Base-by-base conservation (phyloP, 1,140 invertebrate genomes). In the Drosophila nasuta region DNA sequence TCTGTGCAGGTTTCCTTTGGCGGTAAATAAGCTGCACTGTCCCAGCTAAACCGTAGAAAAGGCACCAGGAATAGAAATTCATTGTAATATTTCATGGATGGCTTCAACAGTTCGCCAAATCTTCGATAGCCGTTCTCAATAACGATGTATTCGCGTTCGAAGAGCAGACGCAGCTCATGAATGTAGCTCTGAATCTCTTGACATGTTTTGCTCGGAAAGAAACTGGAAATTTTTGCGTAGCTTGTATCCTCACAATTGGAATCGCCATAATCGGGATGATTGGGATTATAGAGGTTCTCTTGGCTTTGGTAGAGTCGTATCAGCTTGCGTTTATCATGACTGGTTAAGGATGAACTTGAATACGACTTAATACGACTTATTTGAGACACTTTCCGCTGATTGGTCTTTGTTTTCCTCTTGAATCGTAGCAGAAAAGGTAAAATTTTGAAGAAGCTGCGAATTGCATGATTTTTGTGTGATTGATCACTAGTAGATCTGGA, bases 61-160 rank as follows among this genome's bases (percentile, higher is more conserved):
- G 83, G 85, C 30, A 68, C 64, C 30, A 89, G 11, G 25, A 89
- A 89, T 4, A 76, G 49, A 13, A 88, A 78, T 35, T 88, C 83
- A 43, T 70, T 68, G 57, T 79, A 88, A 66, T 67, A 89, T n/a
- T 48, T 46, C 11, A 89, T 74, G 0, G 81, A 54, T 1, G 83
- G 85, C 10, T 4, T 25, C 5, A 73, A 5, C 1, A 49, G 17
- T 11, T 75, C 38, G 0, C 57, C 71, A 5, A 33, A 30, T 1
- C 13, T 33, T 1, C 41, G 45, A 0, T 52, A 54, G 0, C 57
- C 64, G 3, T 15, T 57, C 11, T 79, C 65, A 25, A 88, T 76
- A 5, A 70, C 46, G 5, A 48, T 57, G 5, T 85, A 79, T 54
- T 88, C 81, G 13, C 41, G 45, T 46, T 81, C 77, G 2, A 88